Evolutionary conservation across 2,888 invertebrate genomes (phyloP), one percentile per base, ranked within the genome.

Genomic region (Dryadula phaetusa): DNA sequence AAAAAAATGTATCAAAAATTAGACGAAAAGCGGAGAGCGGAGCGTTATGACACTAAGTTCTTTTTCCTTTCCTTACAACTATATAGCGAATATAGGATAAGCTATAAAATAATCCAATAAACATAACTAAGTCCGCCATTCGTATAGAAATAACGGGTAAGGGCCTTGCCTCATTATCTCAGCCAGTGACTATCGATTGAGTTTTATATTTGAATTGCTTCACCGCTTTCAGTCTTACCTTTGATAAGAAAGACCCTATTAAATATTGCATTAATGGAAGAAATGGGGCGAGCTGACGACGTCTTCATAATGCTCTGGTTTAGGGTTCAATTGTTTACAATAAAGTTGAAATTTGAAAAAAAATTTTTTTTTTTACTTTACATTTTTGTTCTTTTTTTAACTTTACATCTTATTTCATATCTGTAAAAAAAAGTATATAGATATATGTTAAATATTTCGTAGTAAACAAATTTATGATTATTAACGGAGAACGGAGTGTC

Each of bases 101-200:
- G 10, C 32, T 16, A 16, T 20, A n/a, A n/a, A 32, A 32, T 18
- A 12, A 16, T 32, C 16, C 12, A 14, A 20, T 6, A 54, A 54
- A n/a, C 37, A 54, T 22, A 18, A 54, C 7, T 16, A 40, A 4
- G 54, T 56, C 37, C 40, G 25, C 22, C 16, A 44, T 60, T 44
- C 42, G 69, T 69, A 74, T 58, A 60, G 71, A 63, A 68, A 73
- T 71, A 72, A 72, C 67, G 70, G 71, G 65, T 73, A 70, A 70
- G 63, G 66, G 65, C 46, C 46, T 1, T 56, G 64, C 70, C 74
- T 69, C 71, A 71, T 71, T 71, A 71, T 71, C 69, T 64, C 60
- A 58, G 53, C 64, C 53, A 62, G 64, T 61, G 60, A 63, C 65
- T 67, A 71, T 70, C 67, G 70, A 65, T 66, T 66, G 70, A 65